Evolutionary conservation across 2,113 vertebrate species (phyloP).

Genomic region (Zapornia atra): DNA sequence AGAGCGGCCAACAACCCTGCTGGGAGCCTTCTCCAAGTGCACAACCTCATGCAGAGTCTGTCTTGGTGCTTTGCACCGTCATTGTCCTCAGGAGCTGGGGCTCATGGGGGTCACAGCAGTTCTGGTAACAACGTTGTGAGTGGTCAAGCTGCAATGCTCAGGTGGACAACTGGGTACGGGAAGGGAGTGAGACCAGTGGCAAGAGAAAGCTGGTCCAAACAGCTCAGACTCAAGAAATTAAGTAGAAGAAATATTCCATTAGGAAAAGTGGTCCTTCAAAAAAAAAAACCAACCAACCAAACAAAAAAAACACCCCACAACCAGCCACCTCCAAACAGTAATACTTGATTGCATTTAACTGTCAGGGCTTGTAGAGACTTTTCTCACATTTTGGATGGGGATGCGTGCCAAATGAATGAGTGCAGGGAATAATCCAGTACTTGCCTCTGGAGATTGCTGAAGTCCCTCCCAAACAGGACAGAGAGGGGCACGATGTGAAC

Average conservation of each 20-base stretch:
- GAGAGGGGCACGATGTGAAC: neutral
- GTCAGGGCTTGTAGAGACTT: neutral
- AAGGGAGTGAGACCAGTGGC: neutral
- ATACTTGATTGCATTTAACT: neutral
- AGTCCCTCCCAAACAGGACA: neutral
- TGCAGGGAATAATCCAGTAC: neutral
- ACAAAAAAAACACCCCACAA: too few species aligned
- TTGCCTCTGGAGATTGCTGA: neutral
- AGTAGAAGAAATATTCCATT: neutral
- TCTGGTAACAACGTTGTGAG: neutral
- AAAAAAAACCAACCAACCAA: neutral
- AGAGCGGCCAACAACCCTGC: rapidly evolving
- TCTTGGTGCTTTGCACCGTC: neutral
- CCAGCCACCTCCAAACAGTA: too few species aligned
- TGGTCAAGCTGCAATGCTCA: neutral
- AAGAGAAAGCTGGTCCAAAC: neutral
- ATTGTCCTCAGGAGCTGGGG: rapidly evolving
- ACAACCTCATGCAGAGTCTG: rapidly evolving
- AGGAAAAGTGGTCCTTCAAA: neutral
- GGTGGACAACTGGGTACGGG: neutral
- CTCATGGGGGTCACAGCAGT: neutral
- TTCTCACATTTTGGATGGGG: neutral
- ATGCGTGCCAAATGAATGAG: neutral
- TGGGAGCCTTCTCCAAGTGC: neutral
- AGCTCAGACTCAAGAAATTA: neutral